Evolutionary conservation across 1,140 invertebrate genomes (phyloP).

Genomic region (Drosophila aff.): DNA sequence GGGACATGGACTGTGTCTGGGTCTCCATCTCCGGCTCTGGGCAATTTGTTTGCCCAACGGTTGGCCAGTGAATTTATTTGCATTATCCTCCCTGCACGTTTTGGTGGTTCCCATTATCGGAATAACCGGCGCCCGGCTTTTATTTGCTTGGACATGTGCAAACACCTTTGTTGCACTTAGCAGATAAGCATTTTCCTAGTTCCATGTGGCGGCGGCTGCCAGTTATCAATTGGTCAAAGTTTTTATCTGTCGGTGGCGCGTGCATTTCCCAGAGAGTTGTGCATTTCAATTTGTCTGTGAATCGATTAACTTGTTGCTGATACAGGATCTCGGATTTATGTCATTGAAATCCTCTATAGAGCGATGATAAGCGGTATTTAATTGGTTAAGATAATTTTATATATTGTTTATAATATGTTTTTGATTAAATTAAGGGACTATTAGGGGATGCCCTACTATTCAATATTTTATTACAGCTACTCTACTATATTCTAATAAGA

Average conservation of each 20-base stretch:
- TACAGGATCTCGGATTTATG: constrained; percentile 5
- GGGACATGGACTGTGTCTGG: constrained; percentile 12
- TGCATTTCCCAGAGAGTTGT: constrained; percentile 26
- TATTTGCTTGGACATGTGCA: constrained; percentile 80
- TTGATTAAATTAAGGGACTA: background rate
- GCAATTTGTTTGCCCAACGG: constrained; percentile 70
- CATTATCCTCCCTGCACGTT: constrained; percentile 71
- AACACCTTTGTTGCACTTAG: constrained; percentile 74
- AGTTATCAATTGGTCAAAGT: constrained; percentile 66
- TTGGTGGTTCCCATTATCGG: constrained; percentile 21
- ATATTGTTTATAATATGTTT: background rate
- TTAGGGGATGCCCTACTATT: fast-evolving
- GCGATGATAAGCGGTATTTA: background rate
- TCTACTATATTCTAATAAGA: background rate
- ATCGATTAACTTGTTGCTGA: constrained; percentile 54
- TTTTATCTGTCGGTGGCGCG: constrained; percentile 30
- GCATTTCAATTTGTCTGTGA: constrained; percentile 66
- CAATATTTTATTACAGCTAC: background rate
- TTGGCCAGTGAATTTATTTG: constrained; percentile 76
- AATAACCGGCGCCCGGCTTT: constrained; percentile 33
- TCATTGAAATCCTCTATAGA: background rate
- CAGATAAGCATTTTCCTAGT: constrained; percentile 67
- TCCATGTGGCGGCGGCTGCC: constrained; percentile 16
- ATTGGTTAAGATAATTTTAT: background rate
- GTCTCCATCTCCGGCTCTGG: constrained; percentile 35